These are phyloP conservation scores for Camelus bactrianus DNA, from an alignment of 2,113 vertebrate genomes.

Conservation along the genomic window DNA sequence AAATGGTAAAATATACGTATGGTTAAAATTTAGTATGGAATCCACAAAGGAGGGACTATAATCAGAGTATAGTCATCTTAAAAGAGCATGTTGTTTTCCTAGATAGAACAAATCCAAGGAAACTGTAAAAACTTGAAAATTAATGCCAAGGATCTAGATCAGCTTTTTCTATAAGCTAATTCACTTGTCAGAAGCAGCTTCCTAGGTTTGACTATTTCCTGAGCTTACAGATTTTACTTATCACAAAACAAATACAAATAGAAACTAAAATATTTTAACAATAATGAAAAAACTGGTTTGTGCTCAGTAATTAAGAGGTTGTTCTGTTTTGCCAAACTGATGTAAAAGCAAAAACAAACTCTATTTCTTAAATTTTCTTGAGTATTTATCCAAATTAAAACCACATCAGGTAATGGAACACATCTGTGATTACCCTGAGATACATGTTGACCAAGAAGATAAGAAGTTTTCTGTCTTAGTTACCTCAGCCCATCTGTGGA, in stretches of 20 bases:
- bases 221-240: background rate
- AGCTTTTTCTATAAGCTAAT: background rate
- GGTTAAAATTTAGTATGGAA: background rate
- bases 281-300: background rate
- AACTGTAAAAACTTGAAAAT: constrained; percentile 21
- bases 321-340: constrained; percentile 3
- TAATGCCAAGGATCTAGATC: background rate
- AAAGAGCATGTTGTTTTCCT: background rate
- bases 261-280: constrained; percentile 7
- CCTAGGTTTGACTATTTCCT: constrained; percentile 16
- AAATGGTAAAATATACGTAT: background rate
- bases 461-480: background rate
- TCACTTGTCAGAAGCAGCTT: constrained; percentile 8
- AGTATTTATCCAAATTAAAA: constrained; percentile 17
- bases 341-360: background rate
- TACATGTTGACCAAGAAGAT: background rate
- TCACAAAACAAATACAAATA: background rate
- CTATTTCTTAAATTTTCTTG: constrained; percentile 23
- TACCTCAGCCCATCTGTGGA: constrained; percentile 99
- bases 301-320: background rate
- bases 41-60: background rate
- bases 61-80: background rate
- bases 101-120: background rate
- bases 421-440: background rate
- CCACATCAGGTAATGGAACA: background rate